A percentile compares a stretch with the other conserved stretches of the same genome.
phyloP scores from a whole-genome alignment of 2,888 invertebrate genomes.

The Drosophila buzzatii region DNA sequence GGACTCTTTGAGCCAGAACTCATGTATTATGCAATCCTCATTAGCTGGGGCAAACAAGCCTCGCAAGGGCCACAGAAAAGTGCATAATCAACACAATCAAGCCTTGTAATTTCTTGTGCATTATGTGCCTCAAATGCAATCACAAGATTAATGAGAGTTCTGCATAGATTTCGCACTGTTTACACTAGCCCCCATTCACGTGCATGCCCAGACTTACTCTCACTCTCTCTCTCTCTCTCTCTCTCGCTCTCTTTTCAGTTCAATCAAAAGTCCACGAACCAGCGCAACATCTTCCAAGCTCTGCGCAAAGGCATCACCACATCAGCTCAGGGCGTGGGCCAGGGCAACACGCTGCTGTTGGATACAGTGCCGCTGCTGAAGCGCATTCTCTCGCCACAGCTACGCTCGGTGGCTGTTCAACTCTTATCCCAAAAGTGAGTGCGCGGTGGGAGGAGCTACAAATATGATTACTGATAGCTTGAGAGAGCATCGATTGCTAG shows the following conservation, averaged over 20 bases:
- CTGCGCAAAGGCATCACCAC: constrained; percentile 88
- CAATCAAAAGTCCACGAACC: constrained; percentile 86
- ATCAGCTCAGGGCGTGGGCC: constrained; percentile 80
- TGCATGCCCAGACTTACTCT: neutral
- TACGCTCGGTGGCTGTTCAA: constrained; percentile 89
- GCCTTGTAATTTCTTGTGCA: constrained; percentile 81
- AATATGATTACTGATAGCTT: neutral
- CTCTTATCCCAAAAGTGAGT: constrained; percentile 83
- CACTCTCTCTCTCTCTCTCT: neutral
- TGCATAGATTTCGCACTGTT: constrained; percentile 66
- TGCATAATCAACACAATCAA: constrained; percentile 83
- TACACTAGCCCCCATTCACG: constrained; percentile 39
- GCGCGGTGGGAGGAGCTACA: neutral
- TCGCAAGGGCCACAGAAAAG: constrained; percentile 65
- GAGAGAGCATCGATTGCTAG: neutral
- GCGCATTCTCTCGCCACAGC: constrained; percentile 89
- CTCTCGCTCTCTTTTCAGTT: constrained; percentile 85
- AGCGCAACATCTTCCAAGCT: constrained; percentile 87
- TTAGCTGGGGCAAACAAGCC: constrained; percentile 74
- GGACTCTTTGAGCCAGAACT: constrained; percentile 62
- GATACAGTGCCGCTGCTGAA: constrained; percentile 91
- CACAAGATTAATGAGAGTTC: constrained; percentile 80
- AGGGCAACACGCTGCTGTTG: constrained; percentile 86
- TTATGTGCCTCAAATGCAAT: constrained; percentile 82
- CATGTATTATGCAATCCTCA: constrained; percentile 84